These are phyloP conservation scores for Brachionus asplanchnoidis DNA, from an alignment of 1,140 invertebrate genomes.

Conservation along the genomic window DNA sequence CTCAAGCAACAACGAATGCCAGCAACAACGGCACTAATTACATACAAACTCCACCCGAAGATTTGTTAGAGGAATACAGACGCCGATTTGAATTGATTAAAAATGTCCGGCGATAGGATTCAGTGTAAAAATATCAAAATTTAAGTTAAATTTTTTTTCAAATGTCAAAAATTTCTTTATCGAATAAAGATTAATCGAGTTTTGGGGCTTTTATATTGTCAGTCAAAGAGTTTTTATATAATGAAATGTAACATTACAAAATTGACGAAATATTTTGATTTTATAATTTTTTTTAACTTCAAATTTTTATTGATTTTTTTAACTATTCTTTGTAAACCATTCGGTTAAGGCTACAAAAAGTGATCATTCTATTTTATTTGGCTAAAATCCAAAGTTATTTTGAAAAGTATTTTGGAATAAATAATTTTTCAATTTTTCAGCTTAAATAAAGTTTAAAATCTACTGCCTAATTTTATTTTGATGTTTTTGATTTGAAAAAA, in stretches of 20 bases:
- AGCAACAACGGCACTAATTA: not conserved
- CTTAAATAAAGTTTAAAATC: not conserved
- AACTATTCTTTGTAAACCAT: not conserved
- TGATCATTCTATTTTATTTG: not conserved
- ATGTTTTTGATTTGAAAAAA: not conserved
- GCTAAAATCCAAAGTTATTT: not conserved
- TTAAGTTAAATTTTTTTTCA: not conserved
- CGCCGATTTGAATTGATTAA: slow-evolving; percentile 32
- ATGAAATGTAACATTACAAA: not conserved
- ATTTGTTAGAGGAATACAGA: slow-evolving; percentile 37
- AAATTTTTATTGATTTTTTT: not conserved
- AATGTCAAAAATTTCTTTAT: slow-evolving; percentile 8
- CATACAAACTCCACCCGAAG: not conserved
- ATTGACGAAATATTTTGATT: not conserved
- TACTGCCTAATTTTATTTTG: not conserved
- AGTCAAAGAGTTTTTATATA: not conserved
- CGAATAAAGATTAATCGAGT: slow-evolving; percentile 23
- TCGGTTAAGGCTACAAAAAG: not conserved
- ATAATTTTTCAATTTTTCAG: not conserved
- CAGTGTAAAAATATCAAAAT: not conserved
- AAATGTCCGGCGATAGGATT: not conserved
- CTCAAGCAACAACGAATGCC: not conserved
- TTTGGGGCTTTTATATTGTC: not conserved
- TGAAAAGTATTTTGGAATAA: not conserved
- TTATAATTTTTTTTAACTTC: not conserved